Evolutionary conservation across 1,140 invertebrate species (phyloP), one percentile per base, ranked within the genome.

Genomic region (Eufriesea mexicana): DNA sequence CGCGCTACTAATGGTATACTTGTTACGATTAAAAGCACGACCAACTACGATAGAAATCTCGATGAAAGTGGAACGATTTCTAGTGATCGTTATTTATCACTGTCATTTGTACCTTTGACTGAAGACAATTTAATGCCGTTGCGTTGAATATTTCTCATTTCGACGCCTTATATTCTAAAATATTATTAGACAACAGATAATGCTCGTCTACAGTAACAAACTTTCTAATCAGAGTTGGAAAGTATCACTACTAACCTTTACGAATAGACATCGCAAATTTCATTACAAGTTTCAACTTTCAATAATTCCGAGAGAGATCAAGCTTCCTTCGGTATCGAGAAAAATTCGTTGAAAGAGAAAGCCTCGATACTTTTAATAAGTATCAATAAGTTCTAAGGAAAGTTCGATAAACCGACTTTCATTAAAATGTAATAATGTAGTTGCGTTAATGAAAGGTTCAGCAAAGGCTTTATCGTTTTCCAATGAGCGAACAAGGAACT

Each of bases 1-100:
- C 42, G 70, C 49, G 57, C 70, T 10, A 81, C 20, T 28, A 55
- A 64, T 67, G 64, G 49, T 47, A 49, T 45, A 51, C 6, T 84
- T 23, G 42, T 12, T 23, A 49, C 18, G 14, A 57, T 45, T 23
- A 84, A 25, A 45, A 23, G 45, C 20, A 25, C n/a, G 35, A 68
- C 82, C 75, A 82, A 5, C 9, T 6, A 23, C 16, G 25, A 76
- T 76, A 79, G 47, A 45, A 16, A 42, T 55, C 35, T 25, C 0
- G 28, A 67, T 45, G 16, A 67, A 23, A 67, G 5, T 28, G 14
- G 18, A 12, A 45, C 9, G 6, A 45, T 45, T n/a, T 1, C 14
- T 14, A 67, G 23, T 4, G 20, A 14, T 42, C 10, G 23, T 42
- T 42, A 66, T 23, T 42, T 42, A 64, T 42, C 20, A 42, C 23